Base-by-base conservation (phyloP, 2,888 invertebrate species). In the Orchesellides sinensis region DNA sequence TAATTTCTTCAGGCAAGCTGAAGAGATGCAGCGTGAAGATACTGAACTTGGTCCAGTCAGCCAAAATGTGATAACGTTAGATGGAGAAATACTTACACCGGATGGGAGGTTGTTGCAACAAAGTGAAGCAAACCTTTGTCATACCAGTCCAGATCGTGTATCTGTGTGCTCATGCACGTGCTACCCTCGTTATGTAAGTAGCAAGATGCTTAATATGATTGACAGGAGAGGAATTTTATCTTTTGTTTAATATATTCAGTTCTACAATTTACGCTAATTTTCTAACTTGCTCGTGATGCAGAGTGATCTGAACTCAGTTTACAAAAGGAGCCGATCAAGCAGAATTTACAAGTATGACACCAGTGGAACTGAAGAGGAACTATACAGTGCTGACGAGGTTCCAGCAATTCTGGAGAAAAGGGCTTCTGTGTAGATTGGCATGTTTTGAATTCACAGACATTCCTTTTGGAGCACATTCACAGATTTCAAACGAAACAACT, bases 391-490 rank as follows among this genome's bases (percentile, higher is more conserved):
- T 2, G 88, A 88, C 40, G 86, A 87, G 29, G 86, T 88, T 45
- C 88, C 88, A 14, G 88, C 88, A 2, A 87, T 88, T 27, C 73
- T 88, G 17, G 88, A 88, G n/a, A 88, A 88, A 81, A 75, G 88
- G 65, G 88, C 88, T 4, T 87, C 87, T 0, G 88, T 88, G n/a
- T 84, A 83, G n/a, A n/a, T n/a, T n/a, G n/a, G n/a, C n/a, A n/a
- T n/a, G n/a, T n/a, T n/a, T n/a, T n/a, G n/a, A n/a, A n/a, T n/a
- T n/a, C n/a, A n/a, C n/a, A n/a, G n/a, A n/a, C n/a, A n/a, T n/a
- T n/a, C n/a, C n/a, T n/a, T n/a, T n/a, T n/a, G n/a, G n/a, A n/a
- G n/a, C n/a, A n/a, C n/a, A n/a, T n/a, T n/a, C n/a, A n/a, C n/a
- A n/a, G n/a, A n/a, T n/a, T n/a, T n/a, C n/a, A n/a, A n/a, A n/a